phyloP scores from a whole-genome alignment of 2,888 invertebrate genomes.

The Amorpha juglandis region DNA sequence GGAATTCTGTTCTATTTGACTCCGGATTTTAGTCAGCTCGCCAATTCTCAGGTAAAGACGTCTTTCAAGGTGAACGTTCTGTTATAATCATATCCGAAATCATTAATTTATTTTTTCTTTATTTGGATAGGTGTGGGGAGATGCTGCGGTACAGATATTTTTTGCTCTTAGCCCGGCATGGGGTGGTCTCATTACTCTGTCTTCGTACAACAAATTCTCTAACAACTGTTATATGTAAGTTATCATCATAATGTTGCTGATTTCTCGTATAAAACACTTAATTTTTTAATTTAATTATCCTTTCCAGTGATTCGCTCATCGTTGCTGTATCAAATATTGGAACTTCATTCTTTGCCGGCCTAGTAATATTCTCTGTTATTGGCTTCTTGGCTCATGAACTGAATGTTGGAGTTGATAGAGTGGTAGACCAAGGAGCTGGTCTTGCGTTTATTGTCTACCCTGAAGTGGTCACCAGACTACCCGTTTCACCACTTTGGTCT shows the following conservation, averaged over 20 bases:
- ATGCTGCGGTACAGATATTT: constrained; percentile 94
- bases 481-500: constrained; percentile 92
- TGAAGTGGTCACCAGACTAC: constrained; percentile 91
- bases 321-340: constrained; percentile 90
- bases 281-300: constrained; percentile 28
- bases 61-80: neutral
- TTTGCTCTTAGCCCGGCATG: constrained; percentile 94
- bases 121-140: constrained; percentile 89
- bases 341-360: constrained; percentile 92
- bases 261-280: neutral
- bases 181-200: constrained; percentile 93
- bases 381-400: constrained; percentile 92
- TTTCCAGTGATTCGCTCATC: constrained; percentile 88
- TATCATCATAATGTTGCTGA: neutral
- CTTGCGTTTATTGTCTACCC: constrained; percentile 94
- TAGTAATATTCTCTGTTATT: constrained; percentile 92
- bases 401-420: constrained; percentile 86
- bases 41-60: constrained; percentile 87
- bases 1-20: constrained; percentile 92
- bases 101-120: neutral
- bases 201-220: constrained; percentile 93
- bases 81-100: neutral
- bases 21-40: constrained; percentile 89
- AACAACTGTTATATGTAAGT: constrained; percentile 91
- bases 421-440: constrained; percentile 91